Percentiles rank a stretch among this genome's conserved stretches.
Evolutionary conservation across 92 coral and sea anemone genomes (phyloP).

Genomic region (Desmophyllum pertusum): DNA sequence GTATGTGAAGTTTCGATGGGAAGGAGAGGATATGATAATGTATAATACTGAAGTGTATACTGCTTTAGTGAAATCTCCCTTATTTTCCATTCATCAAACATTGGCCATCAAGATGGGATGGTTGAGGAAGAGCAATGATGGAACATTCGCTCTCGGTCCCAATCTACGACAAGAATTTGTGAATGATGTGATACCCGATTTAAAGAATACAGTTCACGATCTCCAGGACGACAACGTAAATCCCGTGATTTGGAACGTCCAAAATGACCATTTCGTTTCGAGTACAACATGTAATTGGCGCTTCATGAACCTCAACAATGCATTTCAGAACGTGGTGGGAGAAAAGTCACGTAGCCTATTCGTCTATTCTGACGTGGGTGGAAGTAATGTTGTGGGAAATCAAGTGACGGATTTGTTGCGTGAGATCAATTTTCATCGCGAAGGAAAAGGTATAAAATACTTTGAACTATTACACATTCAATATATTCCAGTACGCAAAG

Average conservation of each 20-base stretch:
- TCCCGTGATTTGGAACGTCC: too few species aligned
- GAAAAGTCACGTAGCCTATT: not conserved
- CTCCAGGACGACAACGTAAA: too few species aligned
- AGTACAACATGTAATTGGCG: not conserved
- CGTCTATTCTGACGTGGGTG: conserved; percentile 1
- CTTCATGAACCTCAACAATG: not conserved
- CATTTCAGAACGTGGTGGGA: not conserved
- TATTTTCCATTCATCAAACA: too few species aligned
- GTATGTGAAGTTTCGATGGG: too few species aligned
- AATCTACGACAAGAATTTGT: too few species aligned
- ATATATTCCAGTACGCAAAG: conserved; percentile 1
- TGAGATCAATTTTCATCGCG: not conserved
- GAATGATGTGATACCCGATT: too few species aligned
- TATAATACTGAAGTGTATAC: too few species aligned
- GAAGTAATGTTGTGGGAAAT: conserved; percentile 12
- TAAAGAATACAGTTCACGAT: too few species aligned
- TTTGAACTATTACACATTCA: conserved; percentile 33
- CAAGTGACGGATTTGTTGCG: conserved; percentile 32
- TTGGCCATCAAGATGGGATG: not conserved
- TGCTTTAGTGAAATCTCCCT: too few species aligned
- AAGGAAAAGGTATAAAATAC: not conserved
- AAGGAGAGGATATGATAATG: too few species aligned
- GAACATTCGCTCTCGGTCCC: too few species aligned
- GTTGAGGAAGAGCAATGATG: not conserved
- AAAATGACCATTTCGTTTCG: too few species aligned